Conservation (phyloP, 1,140 invertebrate species). For the Octopus sinensis region DNA sequence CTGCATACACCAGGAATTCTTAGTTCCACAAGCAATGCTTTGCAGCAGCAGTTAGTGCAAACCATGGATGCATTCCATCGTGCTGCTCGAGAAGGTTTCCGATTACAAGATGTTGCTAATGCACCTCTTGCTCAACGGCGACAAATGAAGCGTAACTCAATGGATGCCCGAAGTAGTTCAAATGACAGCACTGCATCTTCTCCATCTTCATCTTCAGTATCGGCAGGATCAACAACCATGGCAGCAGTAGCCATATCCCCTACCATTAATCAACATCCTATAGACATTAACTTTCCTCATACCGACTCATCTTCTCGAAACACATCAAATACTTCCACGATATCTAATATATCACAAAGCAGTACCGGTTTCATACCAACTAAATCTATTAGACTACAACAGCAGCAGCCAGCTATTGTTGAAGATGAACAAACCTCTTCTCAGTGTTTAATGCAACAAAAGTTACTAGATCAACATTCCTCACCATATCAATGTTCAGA, state of each 20-base stretch:
- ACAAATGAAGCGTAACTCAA: slow-evolving; percentile 62
- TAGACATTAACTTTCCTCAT: slow-evolving; percentile 24
- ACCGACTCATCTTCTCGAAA: slow-evolving; percentile 28
- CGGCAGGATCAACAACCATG: slow-evolving; percentile 24
- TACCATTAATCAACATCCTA: slow-evolving; percentile 19
- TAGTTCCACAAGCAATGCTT: slow-evolving; percentile 33
- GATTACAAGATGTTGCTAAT: slow-evolving; percentile 68
- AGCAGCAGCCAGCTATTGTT: no score
- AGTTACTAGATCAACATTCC: no score
- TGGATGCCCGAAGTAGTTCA: slow-evolving; percentile 45
- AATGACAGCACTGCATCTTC: slow-evolving; percentile 45
- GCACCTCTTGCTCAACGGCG: slow-evolving; percentile 72
- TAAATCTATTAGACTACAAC: neutral
- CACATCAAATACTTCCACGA: slow-evolving; percentile 34
- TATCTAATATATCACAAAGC: slow-evolving; percentile 39
- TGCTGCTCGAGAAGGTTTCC: slow-evolving; percentile 70
- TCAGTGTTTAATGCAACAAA: no score
- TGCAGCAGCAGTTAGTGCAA: slow-evolving; percentile 58
- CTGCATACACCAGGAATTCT: slow-evolving; percentile 65
- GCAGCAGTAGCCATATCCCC: slow-evolving; percentile 12
- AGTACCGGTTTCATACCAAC: slow-evolving; percentile 47
- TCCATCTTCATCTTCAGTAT: slow-evolving; percentile 14
- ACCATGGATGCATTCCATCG: slow-evolving; percentile 71
- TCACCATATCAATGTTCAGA: no score
- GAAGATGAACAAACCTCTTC: no score